Conservation (phyloP, 1,140 invertebrate species). For the Drosophila kanapiae region DNA sequence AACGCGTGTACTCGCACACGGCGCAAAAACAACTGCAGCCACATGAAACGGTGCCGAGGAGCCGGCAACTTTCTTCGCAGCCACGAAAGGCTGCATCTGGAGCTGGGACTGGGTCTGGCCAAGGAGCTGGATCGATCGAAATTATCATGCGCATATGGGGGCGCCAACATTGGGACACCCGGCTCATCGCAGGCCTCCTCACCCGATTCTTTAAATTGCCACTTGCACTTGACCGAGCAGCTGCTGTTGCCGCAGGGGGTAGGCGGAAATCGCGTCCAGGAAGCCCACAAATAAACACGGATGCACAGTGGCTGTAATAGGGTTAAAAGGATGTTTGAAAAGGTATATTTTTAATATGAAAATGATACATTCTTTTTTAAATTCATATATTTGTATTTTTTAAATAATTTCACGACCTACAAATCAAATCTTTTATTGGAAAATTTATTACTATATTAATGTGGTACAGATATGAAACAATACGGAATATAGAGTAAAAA, state of each 20-base stretch:
- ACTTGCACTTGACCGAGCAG: conserved; percentile 79
- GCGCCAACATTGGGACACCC: conserved; percentile 72
- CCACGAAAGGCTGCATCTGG: conserved; percentile 12
- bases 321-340: too few species aligned
- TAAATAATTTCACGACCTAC: too few species aligned
- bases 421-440: too few species aligned
- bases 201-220: conserved; percentile 79
- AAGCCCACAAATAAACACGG: conserved; percentile 13
- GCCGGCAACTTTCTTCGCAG: conserved; percentile 64
- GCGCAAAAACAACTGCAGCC: conserved; percentile 2
- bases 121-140: conserved; percentile 41
- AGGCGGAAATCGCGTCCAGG: conserved; percentile 15
- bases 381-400: too few species aligned
- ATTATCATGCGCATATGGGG: conserved; percentile 72
- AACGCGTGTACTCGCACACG: conserved; percentile 42
- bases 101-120: conserved; percentile 1
- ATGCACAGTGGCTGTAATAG: conserved; percentile 33
- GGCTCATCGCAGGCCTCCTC: conserved; percentile 24
- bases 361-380: too few species aligned
- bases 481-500: too few species aligned
- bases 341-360: too few species aligned
- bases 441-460: too few species aligned
- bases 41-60: conserved; percentile 66
- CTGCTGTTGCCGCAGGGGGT: conserved; percentile 24
- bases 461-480: too few species aligned